Conservation (phyloP, 2,888 invertebrate genomes). For the Epistrophe eligans region DNA sequence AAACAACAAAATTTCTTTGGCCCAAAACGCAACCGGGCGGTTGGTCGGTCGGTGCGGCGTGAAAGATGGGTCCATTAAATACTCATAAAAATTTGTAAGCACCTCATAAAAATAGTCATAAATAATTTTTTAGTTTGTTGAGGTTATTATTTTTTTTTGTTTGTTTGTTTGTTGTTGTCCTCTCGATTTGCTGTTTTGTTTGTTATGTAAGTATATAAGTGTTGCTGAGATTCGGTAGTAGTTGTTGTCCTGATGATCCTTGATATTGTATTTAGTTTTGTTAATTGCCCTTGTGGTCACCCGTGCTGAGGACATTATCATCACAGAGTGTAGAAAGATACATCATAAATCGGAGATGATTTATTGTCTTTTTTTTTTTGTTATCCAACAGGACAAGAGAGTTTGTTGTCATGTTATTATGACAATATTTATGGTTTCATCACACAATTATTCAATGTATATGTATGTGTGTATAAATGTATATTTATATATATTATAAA, state of each 20-base stretch:
- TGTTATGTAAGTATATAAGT: conserved; percentile 60
- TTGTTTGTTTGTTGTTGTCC: conserved; percentile 50
- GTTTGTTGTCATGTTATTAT: conserved; percentile 61
- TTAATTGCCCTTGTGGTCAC: conserved; percentile 73
- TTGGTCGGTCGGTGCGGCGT: conserved; percentile 55
- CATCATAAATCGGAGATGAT: conserved; percentile 74
- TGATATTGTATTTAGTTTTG: conserved; percentile 64
- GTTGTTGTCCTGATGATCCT: conserved; percentile 76
- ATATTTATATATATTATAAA: background rate
- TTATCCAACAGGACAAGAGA: conserved; percentile 17
- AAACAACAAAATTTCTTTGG: conserved; percentile 62
- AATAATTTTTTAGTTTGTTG: conserved; percentile 80
- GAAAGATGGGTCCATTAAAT: conserved; percentile 82
- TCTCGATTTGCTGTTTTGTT: conserved; percentile 21
- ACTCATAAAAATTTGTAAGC: conserved; percentile 84
- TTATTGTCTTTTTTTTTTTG: conserved; percentile 54
- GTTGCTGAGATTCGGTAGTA: conserved; percentile 64
- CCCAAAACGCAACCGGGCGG: conserved; percentile 65
- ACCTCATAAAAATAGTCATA: conserved; percentile 84
- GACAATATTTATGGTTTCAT: conserved; percentile 74
- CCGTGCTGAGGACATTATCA: conserved; percentile 66
- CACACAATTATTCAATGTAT: conserved; percentile 52
- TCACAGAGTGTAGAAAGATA: conserved; percentile 35
- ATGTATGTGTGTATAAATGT: background rate
- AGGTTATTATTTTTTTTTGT: conserved; percentile 68